A percentile compares a stretch with the other conserved stretches of the same genome.
Conservation (phyloP, 2,113 vertebrate genomes). For the Henicopernis longicauda region DNA sequence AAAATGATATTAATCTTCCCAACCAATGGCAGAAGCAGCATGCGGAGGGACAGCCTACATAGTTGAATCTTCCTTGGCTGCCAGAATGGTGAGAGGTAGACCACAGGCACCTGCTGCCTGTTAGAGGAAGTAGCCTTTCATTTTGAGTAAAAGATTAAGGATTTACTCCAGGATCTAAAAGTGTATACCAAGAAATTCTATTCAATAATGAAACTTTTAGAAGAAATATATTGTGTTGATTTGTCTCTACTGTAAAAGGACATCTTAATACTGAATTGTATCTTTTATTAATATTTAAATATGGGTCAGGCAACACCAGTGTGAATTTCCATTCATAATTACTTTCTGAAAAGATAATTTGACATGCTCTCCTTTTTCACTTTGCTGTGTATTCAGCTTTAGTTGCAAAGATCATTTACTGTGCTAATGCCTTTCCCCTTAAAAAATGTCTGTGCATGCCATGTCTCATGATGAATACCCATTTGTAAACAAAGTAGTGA, state of each 20-base stretch:
- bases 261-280: not conserved
- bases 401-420: constrained; percentile 49
- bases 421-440: constrained; percentile 37
- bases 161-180: not conserved
- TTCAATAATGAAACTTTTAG: constrained; percentile 9
- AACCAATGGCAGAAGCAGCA: not conserved
- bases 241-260: constrained; percentile 3
- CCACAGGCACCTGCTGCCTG: not conserved
- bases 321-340: constrained; percentile 54
- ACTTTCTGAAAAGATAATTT: constrained; percentile 49
- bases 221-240: not conserved
- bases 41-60: not conserved
- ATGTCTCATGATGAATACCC: constrained; percentile 39
- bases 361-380: constrained; percentile 22
- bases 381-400: constrained; percentile 23
- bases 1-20: not conserved
- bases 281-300: constrained; percentile 57
- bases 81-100: not conserved
- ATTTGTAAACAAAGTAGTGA: constrained; percentile 74
- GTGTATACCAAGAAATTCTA: not conserved
- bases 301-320: not conserved
- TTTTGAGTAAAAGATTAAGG: not conserved
- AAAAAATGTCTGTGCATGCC: constrained; percentile 20
- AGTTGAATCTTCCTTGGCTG: not conserved
- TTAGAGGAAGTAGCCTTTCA: not conserved